Base-by-base conservation (phyloP, 2,113 vertebrate species). In the Dolichallabes microphthalmus region DNA sequence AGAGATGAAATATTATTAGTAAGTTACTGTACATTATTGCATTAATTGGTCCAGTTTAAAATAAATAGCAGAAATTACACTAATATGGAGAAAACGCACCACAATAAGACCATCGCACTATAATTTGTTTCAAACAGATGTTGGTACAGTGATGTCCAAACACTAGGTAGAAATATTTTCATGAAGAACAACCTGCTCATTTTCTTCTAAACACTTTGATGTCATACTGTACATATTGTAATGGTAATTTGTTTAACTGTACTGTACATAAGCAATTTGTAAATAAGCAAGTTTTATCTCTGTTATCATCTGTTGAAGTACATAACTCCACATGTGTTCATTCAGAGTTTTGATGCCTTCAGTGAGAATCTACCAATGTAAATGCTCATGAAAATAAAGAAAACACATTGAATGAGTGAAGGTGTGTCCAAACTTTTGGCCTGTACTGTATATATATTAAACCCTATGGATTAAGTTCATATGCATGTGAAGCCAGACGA, bases 61-160 rank as follows among this genome's bases (percentile, higher is more conserved):
- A 13, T n/a, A 12, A 68, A 60, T 45, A 30, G 45, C 5, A 45
- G 0, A 74, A 76, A 82, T 45, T 6, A 71, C 19, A 68, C 30
- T 55, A 53, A n/a, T 35, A 68, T 20, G 22, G 4, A 45, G 52
- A 4, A 68, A 58, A 68, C 7, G 20, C 19, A 20, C 25, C 45
- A 32, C 50, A 35, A 82, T 82, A 69, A 57, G 20, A 25, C 19
- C 53, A 83, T 83, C 53, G 25, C 75, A 57, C n/a, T 57, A 53
- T 27, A 27, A 53, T 76, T 53, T 27, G 22, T n/a, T 27, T 53
- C 15, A 2, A 53, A 17, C 50, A 55, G 14, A 9, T 32, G 27
- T 15, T 77, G 7, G 27, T 57, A 27, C 52, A 57, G 15, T 57
- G 8, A 20, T 32, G 52, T 27, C n/a, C 25, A 53, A 25, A 17